phyloP scores from a whole-genome alignment of 2,113 vertebrate species.

The Pedetes capensis region DNA sequence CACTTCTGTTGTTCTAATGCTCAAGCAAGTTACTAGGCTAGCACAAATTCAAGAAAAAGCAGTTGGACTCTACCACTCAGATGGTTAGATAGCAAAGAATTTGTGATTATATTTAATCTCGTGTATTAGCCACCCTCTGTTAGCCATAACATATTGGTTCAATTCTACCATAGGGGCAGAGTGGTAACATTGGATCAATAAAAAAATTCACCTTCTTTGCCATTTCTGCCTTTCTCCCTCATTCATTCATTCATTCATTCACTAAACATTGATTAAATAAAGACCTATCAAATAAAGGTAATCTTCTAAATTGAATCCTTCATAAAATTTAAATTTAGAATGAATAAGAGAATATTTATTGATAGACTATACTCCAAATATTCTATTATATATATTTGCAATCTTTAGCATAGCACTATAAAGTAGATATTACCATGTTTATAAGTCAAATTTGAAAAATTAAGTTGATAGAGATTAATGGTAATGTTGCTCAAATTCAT shows the following conservation, averaged over 20 bases:
- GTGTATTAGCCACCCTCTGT: background rate
- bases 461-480: background rate
- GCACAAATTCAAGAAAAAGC: background rate
- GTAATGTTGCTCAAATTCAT: background rate
- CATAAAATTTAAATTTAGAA: background rate
- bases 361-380: background rate
- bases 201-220: background rate
- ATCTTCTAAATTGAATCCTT: background rate
- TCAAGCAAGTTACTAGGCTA: background rate
- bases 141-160: background rate
- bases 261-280: background rate
- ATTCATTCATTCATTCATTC: background rate
- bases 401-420: background rate
- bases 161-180: background rate
- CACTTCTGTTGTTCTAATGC: background rate
- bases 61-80: background rate
- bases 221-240: background rate
- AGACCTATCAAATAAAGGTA: accelerated
- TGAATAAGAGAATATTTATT: background rate
- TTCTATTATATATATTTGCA: background rate
- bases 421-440: background rate
- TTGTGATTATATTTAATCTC: background rate
- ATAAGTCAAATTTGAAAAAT: background rate
- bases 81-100: background rate
- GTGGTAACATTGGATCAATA: background rate